Percentiles rank a stretch among this genome's conserved stretches.
Conservation (phyloP, 2,113 vertebrate species). For the Tauraco erythrolophus region DNA sequence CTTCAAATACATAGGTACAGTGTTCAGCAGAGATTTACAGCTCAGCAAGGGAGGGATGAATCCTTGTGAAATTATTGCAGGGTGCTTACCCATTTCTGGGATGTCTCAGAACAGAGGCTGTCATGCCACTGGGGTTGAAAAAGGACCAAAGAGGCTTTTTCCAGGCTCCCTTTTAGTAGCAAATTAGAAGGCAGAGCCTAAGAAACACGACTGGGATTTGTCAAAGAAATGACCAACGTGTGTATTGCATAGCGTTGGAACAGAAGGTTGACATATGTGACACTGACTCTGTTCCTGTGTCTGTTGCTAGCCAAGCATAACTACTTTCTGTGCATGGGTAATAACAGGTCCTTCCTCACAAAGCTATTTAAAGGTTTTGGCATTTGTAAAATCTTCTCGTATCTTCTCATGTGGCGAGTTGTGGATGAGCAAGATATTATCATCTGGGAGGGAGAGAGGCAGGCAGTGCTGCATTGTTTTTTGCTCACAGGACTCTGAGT, state of each 20-base stretch:
- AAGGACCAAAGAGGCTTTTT: neutral
- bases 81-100: neutral
- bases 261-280: neutral
- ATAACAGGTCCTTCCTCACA: neutral
- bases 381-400: neutral
- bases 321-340: neutral
- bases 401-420: neutral
- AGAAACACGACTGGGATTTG: neutral
- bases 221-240: neutral
- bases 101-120: neutral
- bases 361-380: neutral
- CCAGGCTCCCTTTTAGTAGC: neutral
- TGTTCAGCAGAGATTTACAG: neutral
- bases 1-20: conserved; percentile 85
- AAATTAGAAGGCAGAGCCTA: neutral
- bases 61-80: neutral
- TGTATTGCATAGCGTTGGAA: neutral
- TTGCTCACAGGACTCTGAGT: neutral
- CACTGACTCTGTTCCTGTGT: neutral
- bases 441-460: neutral
- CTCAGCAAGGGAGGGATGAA: neutral
- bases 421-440: neutral
- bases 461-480: neutral
- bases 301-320: neutral
- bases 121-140: neutral